Percentiles rank a stretch among this genome's conserved stretches.
phyloP scores from a whole-genome alignment of 2,888 invertebrate species.

The Hipparchia semele region DNA sequence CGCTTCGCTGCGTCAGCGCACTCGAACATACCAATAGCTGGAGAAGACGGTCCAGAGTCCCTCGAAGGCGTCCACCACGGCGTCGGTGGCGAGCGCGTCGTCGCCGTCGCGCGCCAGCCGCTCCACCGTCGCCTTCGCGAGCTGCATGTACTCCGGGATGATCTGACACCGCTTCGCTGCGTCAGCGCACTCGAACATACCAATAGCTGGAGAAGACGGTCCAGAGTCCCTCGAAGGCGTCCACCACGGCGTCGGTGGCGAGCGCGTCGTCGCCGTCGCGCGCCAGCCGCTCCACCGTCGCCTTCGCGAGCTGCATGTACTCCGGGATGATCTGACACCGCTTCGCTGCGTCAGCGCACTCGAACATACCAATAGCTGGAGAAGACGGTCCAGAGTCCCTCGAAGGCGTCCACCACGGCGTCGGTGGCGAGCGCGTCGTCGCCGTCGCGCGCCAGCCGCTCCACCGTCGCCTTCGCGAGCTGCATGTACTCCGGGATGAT shows the following conservation, averaged over 20 bases:
- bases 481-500: too few species aligned
- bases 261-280: too few species aligned
- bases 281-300: too few species aligned
- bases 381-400: slow-evolving; percentile 62
- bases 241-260: slow-evolving; percentile 53
- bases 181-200: neutral
- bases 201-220: slow-evolving; percentile 39
- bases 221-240: slow-evolving; percentile 70
- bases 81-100: slow-evolving; percentile 51
- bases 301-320: too few species aligned
- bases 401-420: slow-evolving; percentile 58
- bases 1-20: neutral
- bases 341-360: neutral
- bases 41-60: slow-evolving; percentile 59
- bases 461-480: too few species aligned
- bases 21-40: neutral
- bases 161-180: too few species aligned
- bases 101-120: too few species aligned
- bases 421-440: slow-evolving; percentile 48
- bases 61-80: slow-evolving; percentile 59
- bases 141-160: too few species aligned
- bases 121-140: too few species aligned
- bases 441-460: too few species aligned
- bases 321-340: too few species aligned
- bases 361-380: neutral